Evolutionary conservation across 2,113 vertebrate species (phyloP).

Genomic region (Halcyon senegalensis): DNA sequence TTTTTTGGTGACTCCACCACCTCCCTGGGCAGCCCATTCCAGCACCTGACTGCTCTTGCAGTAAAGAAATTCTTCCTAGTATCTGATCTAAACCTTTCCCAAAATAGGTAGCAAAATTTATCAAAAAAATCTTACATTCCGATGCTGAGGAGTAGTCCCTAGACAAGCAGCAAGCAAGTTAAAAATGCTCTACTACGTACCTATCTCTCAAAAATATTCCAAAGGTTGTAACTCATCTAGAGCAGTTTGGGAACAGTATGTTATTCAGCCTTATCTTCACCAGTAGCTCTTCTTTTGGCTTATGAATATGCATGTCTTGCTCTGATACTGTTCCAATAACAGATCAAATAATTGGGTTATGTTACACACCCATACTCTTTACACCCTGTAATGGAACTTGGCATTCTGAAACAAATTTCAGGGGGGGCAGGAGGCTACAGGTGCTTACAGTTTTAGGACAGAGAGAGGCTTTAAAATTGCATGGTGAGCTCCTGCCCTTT

Average conservation of each 20-base stretch:
- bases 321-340: background rate
- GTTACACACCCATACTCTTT: background rate
- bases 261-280: background rate
- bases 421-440: background rate
- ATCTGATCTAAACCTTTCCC: background rate
- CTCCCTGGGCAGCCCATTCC: too few species aligned
- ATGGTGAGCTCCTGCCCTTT: background rate
- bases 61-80: too few species aligned
- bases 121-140: background rate
- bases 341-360: background rate
- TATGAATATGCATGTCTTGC: background rate
- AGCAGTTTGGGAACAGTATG: background rate
- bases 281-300: background rate
- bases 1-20: too few species aligned
- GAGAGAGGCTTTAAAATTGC: background rate
- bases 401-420: background rate
- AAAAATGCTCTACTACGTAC: background rate
- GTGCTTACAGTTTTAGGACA: background rate
- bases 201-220: background rate
- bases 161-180: background rate
- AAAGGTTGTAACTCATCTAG: background rate
- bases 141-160: background rate
- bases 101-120: background rate
- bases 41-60: too few species aligned
- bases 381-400: background rate